phyloP scores from a whole-genome alignment of 1,140 invertebrate species.

The Brachionus sp. region DNA sequence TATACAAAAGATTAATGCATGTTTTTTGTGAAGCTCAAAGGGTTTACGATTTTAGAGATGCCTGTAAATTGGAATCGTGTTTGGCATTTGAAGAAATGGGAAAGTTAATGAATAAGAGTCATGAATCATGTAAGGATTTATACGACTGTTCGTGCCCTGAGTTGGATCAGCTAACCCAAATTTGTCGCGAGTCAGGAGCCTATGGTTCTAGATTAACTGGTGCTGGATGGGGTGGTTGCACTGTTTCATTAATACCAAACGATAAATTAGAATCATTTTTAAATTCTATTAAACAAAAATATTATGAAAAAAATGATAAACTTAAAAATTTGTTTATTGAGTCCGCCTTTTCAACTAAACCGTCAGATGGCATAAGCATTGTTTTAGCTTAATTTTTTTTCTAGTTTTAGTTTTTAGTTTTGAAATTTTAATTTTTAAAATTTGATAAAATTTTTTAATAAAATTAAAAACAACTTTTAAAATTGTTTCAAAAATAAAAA shows the following conservation, averaged over 20 bases:
- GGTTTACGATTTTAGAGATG: constrained; percentile 70
- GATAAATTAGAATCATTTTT: constrained; percentile 70
- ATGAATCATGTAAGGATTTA: constrained; percentile 74
- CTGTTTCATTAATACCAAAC: constrained; percentile 75
- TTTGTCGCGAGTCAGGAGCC: constrained; percentile 70
- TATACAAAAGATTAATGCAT: constrained; percentile 70
- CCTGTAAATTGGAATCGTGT: constrained; percentile 62
- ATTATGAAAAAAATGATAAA: constrained; percentile 30
- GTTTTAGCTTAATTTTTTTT: neutral
- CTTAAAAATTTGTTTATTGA: neutral
- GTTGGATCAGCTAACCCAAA: constrained; percentile 76
- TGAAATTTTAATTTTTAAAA: neutral
- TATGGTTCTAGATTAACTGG: constrained; percentile 86
- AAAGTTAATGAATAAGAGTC: constrained; percentile 80
- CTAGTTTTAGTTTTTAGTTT: neutral
- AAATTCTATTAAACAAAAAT: constrained; percentile 60
- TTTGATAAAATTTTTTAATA: too few species aligned
- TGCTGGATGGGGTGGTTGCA: constrained; percentile 88
- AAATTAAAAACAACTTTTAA: too few species aligned
- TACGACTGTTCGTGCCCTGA: constrained; percentile 91
- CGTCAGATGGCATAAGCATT: constrained; percentile 17
- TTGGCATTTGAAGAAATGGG: constrained; percentile 68
- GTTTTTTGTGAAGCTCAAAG: constrained; percentile 74
- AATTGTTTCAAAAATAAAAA: too few species aligned
- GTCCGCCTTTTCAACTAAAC: neutral